phyloP scores from a whole-genome alignment of 2,888 invertebrate genomes.

The Noctua janthina region DNA sequence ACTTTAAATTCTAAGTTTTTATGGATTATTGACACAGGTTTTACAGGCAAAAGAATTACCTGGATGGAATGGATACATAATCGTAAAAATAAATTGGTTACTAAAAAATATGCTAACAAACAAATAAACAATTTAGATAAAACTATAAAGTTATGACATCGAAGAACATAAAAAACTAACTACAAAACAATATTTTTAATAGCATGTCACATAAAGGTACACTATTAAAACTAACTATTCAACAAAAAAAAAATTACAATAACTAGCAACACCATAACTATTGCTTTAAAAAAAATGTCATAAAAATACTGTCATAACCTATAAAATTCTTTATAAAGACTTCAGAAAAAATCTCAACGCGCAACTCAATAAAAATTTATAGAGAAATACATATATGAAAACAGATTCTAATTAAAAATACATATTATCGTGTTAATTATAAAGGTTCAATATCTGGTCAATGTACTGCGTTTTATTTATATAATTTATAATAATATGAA shows the following conservation, averaged over 20 bases:
- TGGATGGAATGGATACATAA: neutral
- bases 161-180: neutral
- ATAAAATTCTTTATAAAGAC: conserved; percentile 9
- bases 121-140: neutral
- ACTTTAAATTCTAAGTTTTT: neutral
- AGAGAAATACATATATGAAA: conserved; percentile 48
- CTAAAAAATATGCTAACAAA: neutral
- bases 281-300: neutral
- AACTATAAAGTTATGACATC: conserved; percentile 1
- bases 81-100: neutral
- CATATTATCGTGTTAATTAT: conserved; percentile 51
- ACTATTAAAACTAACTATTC: neutral
- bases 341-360: conserved; percentile 17
- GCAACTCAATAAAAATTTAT: conserved; percentile 45
- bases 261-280: neutral
- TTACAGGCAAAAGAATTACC: neutral
- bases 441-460: conserved; percentile 46
- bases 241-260: neutral
- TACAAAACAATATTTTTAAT: conserved; percentile 5
- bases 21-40: neutral
- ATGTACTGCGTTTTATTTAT: conserved; percentile 28
- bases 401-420: conserved; percentile 56
- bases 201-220: conserved; percentile 7
- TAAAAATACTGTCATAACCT: neutral
- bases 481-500: conserved; percentile 47